Evolutionary conservation across 2,888 invertebrate species (phyloP), one percentile per base, ranked within the genome.

Genomic region (Colostygia pectinataria): DNA sequence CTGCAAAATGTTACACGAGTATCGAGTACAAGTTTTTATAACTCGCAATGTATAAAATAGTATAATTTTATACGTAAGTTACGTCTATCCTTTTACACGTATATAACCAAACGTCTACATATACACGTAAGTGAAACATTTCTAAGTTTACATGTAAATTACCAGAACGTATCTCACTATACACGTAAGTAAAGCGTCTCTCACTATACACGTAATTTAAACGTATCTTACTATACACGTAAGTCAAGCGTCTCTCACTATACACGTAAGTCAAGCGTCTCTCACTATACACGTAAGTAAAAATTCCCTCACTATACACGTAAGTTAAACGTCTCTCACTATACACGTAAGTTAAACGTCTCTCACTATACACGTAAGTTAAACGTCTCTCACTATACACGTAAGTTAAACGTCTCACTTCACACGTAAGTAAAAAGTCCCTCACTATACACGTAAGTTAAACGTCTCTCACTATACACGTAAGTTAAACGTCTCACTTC

Each of bases 261-360:
- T 13, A 13, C 28, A 13, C 12, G 28, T 29, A 4, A 10, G 14
- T 14, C n/a, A 9, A 1, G 5, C 27, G 3, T 9, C 9, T 27
- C 10, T 27, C 10, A 25, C 10, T 14, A n/a, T n/a, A n/a, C n/a
- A n/a, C n/a, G n/a, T n/a, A n/a, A n/a, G n/a, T n/a, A n/a, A n/a
- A n/a, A n/a, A n/a, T n/a, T n/a, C n/a, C n/a, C n/a, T 14, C 14
- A 31, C 14, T 14, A 8, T 4, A 13, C 10, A 2, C 37, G 14
- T 31, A 29, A 29, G 14, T 31, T 28, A 31, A 6, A 4, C n/a
- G 4, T n/a, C 25, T n/a, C 25, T 41, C 25, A 47, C 34, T 38
- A 15, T 33, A 1, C 5, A 9, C 18, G 20, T 20, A 20, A 18
- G 2, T 32, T 33, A 4, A 23, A 6, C 2, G 23, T 23, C 23